These are phyloP conservation scores for Heliornis fulica DNA, from an alignment of 2,113 vertebrate genomes.

Conservation along the genomic window DNA sequence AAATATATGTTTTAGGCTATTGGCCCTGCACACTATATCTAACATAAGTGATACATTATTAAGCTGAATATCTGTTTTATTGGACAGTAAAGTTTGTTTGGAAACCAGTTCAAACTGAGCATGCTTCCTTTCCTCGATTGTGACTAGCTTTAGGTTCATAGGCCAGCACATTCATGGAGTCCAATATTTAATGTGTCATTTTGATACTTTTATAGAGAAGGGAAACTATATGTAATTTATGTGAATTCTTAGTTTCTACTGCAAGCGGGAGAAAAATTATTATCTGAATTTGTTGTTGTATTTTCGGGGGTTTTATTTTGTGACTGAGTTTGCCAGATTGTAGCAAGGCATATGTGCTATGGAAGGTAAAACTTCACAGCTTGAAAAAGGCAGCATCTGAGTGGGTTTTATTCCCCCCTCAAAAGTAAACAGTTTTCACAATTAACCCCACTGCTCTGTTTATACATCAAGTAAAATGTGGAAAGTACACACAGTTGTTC, in stretches of 20 bases:
- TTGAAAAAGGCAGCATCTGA: constrained; percentile 38
- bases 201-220: not conserved
- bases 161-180: not conserved
- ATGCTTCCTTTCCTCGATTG: not conserved
- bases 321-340: not conserved
- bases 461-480: constrained; percentile 52
- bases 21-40: not conserved
- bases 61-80: constrained; percentile 8
- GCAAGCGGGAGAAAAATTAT: not conserved
- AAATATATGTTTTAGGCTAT: not conserved
- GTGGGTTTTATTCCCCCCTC: not conserved
- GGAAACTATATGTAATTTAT: not conserved
- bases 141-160: not conserved
- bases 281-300: not conserved
- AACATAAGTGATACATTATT: not conserved
- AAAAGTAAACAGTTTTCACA: constrained; percentile 56
- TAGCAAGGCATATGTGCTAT: constrained; percentile 7
- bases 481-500: constrained; percentile 67
- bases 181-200: not conserved
- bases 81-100: not conserved
- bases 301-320: not conserved
- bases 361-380: constrained; percentile 29
- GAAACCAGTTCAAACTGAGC: not conserved
- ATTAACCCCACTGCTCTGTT: constrained; percentile 67
- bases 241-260: not conserved